Base-by-base conservation (phyloP, 2,797 vertebrate genomes). In the Okamejei kenojei region DNA sequence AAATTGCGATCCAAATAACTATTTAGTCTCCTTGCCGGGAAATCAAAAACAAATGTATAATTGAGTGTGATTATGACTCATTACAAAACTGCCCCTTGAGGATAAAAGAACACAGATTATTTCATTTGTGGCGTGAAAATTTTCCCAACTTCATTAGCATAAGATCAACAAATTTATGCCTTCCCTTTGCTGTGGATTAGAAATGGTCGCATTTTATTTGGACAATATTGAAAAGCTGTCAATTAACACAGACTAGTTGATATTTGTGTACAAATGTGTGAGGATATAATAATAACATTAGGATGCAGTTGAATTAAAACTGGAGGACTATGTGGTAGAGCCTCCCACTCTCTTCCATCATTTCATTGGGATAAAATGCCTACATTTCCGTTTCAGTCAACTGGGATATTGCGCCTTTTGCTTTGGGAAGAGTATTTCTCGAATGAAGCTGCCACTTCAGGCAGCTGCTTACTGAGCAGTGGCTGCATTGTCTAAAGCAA, bases 1-100 rank as follows among this genome's bases (percentile, higher is more conserved):
- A 92, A 92, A 74, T 92, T 92, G 45, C 21, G 90, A 92, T 92
- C 71, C 90, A 92, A 92, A 92, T 92, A 92, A 92, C 68, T 74
- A 71, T 92, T 91, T 74, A 91, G 71, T 38, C 90, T 92, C 38
- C 71, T 11, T 92, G 71, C 73, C n/a, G 71, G 19, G 71, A 76
- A 92, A 76, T 76, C 90, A 92, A 38, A 45, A 74, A 92, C 21
- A 88, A 74, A 76, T 92, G 90, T 58, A 74, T 74, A 92, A 92
- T 92, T 73, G 68, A 26, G 10, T 92, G 71, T 92, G 90, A 92
- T 92, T 76, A 92, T 92, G 90, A 92, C 71, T 74, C 90, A 92
- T 76, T 92, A 76, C 45, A 13, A 38, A 74, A 76, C 38, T 58
- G 90, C 73, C 71, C 73, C 73, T 88, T 68, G 61, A 29, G 68